phyloP scores from a whole-genome alignment of 2,888 invertebrate genomes.

The Hymenopus coronatus region DNA sequence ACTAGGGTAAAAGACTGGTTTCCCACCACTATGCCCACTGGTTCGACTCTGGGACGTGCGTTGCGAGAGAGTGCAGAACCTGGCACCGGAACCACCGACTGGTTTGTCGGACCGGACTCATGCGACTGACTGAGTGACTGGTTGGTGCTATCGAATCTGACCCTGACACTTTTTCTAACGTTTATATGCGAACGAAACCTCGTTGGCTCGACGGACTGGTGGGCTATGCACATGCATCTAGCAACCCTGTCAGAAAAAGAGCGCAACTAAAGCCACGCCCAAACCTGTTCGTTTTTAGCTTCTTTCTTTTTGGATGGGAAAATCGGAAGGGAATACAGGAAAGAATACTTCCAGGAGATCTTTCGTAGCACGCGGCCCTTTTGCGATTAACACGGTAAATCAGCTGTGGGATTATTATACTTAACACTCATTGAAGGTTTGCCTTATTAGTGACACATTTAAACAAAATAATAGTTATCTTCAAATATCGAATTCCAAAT shows the following conservation, averaged over 20 bases:
- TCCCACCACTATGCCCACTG: neutral
- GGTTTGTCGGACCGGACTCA: neutral
- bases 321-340: neutral
- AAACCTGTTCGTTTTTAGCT: constrained; percentile 22
- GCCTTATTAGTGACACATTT: too few relatives aligned
- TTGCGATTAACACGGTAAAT: neutral
- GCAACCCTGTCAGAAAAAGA: neutral
- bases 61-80: neutral
- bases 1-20: neutral
- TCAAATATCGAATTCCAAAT: too few relatives aligned
- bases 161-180: constrained; percentile 26
- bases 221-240: constrained; percentile 7
- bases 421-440: neutral
- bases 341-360: neutral
- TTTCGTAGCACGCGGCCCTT: neutral
- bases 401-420: neutral
- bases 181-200: neutral
- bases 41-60: neutral
- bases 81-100: neutral
- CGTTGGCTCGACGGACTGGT: neutral
- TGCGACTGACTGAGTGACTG: neutral
- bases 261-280: constrained; percentile 30
- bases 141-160: constrained; percentile 22
- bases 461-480: too few relatives aligned
- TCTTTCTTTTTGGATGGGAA: constrained; percentile 11